Percentiles rank a stretch among this genome's conserved stretches.
phyloP scores from a whole-genome alignment of 2,888 invertebrate species.

The Dascillus cervinus region DNA sequence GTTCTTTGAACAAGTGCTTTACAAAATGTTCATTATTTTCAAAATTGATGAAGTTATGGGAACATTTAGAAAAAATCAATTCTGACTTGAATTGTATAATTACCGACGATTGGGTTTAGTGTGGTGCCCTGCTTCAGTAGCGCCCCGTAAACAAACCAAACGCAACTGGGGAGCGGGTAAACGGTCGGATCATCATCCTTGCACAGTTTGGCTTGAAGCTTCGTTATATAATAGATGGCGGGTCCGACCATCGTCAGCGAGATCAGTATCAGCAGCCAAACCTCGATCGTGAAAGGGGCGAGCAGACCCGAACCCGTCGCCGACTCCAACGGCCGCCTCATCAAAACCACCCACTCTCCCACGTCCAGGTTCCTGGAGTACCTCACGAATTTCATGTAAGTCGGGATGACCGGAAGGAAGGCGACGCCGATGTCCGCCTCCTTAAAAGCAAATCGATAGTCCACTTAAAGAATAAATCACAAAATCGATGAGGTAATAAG shows the following conservation, averaged over 20 bases:
- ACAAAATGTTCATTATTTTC: too few species aligned
- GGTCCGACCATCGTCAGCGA: slow-evolving; percentile 74
- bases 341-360: slow-evolving; percentile 70
- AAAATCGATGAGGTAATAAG: too few species aligned
- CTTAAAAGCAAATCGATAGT: slow-evolving; percentile 40
- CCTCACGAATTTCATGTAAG: slow-evolving; percentile 46
- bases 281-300: slow-evolving; percentile 66
- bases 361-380: slow-evolving; percentile 55
- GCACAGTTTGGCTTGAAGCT: slow-evolving; percentile 55
- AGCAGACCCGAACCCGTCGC: slow-evolving; percentile 76
- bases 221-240: slow-evolving; percentile 64
- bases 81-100: too few species aligned
- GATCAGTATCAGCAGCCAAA: slow-evolving; percentile 58
- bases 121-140: slow-evolving; percentile 82
- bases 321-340: slow-evolving; percentile 73
- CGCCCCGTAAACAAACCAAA: slow-evolving; percentile 88
- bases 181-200: slow-evolving; percentile 48
- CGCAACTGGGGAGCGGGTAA: slow-evolving; percentile 60
- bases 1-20: background rate
- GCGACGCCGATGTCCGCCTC: slow-evolving; percentile 70
- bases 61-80: too few species aligned
- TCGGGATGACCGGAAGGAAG: slow-evolving; percentile 62
- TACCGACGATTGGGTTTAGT: slow-evolving; percentile 71
- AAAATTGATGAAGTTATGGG: too few species aligned
- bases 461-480: slow-evolving; percentile 11